Evolutionary conservation across 2,888 invertebrate species (phyloP).

Genomic region (Tortricodes alternella): DNA sequence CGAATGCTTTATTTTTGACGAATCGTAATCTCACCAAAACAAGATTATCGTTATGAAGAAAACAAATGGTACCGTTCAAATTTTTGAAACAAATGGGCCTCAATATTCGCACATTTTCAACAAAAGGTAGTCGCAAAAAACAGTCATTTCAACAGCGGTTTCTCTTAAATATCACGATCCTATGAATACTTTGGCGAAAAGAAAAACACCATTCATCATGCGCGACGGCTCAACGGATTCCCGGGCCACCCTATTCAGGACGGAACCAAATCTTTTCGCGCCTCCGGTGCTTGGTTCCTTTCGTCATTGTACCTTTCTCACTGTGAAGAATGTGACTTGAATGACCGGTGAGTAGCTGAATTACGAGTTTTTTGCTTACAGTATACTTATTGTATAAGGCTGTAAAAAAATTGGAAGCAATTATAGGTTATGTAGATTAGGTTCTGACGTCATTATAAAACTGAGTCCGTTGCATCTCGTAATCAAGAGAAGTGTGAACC

Average conservation of each 20-base stretch:
- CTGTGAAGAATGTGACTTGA: conserved; percentile 52
- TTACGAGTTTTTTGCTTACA: conserved; percentile 27
- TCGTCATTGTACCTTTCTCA: conserved; percentile 50
- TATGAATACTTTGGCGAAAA: conserved; percentile 66
- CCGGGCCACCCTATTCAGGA: conserved; percentile 60
- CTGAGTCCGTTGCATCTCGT: too few species aligned
- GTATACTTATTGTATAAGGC: not conserved
- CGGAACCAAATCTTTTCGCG: conserved; percentile 71
- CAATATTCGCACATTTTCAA: conserved; percentile 3
- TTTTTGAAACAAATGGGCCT: conserved; percentile 6
- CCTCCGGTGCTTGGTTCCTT: conserved; percentile 52
- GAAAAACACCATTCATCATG: conserved; percentile 77
- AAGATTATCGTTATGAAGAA: not conserved
- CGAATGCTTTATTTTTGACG: too few species aligned
- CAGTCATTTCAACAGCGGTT: conserved; percentile 7
- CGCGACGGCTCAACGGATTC: conserved; percentile 68
- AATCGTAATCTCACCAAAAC: too few species aligned
- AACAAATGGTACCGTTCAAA: not conserved
- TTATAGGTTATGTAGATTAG: too few species aligned
- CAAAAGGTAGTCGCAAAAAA: conserved; percentile 7
- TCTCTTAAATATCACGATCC: conserved; percentile 39
- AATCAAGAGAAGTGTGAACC: too few species aligned
- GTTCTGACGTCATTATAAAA: too few species aligned
- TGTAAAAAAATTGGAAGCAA: too few species aligned
- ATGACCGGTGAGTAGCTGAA: conserved; percentile 41